Evolutionary conservation across 2,113 vertebrate genomes (phyloP).

Genomic region (Heterotis niloticus): DNA sequence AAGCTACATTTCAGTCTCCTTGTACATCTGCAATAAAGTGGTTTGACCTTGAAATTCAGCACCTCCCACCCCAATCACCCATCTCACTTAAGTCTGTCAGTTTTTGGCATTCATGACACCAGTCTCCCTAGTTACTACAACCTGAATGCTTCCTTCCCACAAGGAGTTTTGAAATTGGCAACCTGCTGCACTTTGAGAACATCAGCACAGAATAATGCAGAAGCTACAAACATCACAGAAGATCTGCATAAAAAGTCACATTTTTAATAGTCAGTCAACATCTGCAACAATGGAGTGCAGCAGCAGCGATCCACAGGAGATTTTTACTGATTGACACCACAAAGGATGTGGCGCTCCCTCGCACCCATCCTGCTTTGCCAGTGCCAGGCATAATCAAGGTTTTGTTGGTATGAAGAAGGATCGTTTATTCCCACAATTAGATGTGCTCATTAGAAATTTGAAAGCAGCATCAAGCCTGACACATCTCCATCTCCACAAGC

Average conservation of each 20-base stretch:
- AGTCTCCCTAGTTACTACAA: not conserved
- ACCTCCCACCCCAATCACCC: no score
- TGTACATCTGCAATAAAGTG: no score
- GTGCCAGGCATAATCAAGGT: not conserved
- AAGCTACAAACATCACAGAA: constrained; percentile 1
- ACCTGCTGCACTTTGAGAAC: not conserved
- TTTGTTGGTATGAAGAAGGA: not conserved
- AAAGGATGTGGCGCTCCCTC: constrained; percentile 8
- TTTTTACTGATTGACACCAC: constrained; percentile 10
- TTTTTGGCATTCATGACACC: not conserved
- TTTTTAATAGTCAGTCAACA: constrained; percentile 14
- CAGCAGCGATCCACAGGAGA: not conserved
- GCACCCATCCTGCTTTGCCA: not conserved
- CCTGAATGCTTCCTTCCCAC: not conserved
- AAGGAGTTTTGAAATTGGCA: constrained; percentile 1
- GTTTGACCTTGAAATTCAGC: no score
- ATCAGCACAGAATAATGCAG: not conserved
- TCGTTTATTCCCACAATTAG: not conserved
- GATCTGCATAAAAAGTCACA: not conserved
- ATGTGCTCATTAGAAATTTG: not conserved
- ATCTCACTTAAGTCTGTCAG: not conserved
- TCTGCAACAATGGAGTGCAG: constrained; percentile 7
- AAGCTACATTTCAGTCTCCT: no score
- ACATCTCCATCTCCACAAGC: not conserved
- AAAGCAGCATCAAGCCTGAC: not conserved